Percentiles rank a stretch among this genome's conserved stretches.
phyloP scores from a whole-genome alignment of 2,113 vertebrate species.

The Henicopernis longicauda region DNA sequence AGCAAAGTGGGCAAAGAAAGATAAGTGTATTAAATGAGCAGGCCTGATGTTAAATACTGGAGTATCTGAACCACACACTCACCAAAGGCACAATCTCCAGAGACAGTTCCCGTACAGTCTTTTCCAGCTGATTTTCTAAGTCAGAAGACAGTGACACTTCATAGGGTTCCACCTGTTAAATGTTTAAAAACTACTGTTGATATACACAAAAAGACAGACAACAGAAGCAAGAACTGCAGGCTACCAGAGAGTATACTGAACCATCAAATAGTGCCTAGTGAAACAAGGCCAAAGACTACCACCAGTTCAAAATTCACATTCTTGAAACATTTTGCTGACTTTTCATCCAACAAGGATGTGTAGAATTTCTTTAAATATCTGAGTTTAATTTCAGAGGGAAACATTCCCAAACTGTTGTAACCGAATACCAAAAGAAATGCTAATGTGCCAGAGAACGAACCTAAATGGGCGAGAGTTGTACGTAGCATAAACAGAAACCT shows the following conservation, averaged over 20 bases:
- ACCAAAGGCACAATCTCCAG: slow-evolving; percentile 75
- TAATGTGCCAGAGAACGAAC: background rate
- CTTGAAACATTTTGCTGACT: background rate
- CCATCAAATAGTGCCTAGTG: background rate
- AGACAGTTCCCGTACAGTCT: slow-evolving; percentile 77
- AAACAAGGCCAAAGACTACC: background rate
- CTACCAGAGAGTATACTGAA: background rate
- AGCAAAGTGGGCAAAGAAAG: background rate
- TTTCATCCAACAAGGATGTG: background rate
- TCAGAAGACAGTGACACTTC: slow-evolving; percentile 80
- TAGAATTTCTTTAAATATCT: background rate
- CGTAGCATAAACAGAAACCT: background rate
- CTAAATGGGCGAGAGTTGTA: background rate
- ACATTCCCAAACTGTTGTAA: background rate
- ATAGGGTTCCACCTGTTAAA: slow-evolving; percentile 82
- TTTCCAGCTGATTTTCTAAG: slow-evolving; percentile 78
- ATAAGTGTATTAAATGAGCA: background rate
- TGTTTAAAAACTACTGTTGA: background rate
- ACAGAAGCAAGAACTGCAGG: background rate
- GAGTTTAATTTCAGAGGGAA: background rate
- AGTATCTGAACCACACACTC: slow-evolving; percentile 19
- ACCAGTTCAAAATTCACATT: background rate
- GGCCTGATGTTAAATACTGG: background rate
- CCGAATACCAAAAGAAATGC: background rate
- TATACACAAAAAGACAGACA: background rate